Conservation (phyloP, 2,888 invertebrate genomes). For the Subacronicta megacephala region DNA sequence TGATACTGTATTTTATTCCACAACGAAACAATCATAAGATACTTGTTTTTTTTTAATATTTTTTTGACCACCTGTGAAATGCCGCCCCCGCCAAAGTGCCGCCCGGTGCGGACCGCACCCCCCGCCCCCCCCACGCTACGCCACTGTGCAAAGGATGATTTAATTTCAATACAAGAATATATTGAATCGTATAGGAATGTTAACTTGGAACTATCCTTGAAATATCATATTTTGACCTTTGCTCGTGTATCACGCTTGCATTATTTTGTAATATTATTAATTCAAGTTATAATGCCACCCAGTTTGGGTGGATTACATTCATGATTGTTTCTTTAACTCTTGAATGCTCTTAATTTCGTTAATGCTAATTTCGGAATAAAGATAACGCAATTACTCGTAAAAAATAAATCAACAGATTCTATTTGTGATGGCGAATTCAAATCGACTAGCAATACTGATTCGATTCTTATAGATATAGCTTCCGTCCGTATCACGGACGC, state of each 20-base stretch:
- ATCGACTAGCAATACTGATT: slow-evolving; percentile 22
- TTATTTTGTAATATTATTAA: slow-evolving; percentile 9
- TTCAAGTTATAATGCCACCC: slow-evolving; percentile 4
- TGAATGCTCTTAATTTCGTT: slow-evolving; percentile 21
- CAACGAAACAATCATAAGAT: too few species aligned
- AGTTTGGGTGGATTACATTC: slow-evolving; percentile 15
- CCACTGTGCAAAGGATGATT: slow-evolving; percentile 1
- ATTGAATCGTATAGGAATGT: neutral
- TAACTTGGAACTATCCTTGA: slow-evolving; percentile 30
- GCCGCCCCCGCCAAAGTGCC: too few species aligned
- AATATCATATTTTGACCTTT: slow-evolving; percentile 37
- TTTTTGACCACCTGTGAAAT: too few species aligned
- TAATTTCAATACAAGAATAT: slow-evolving; percentile 8
- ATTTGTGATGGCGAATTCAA: slow-evolving; percentile 40
- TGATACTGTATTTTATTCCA: too few species aligned
- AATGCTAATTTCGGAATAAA: slow-evolving; percentile 53
- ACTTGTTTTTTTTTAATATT: too few species aligned
- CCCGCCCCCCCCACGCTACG: too few species aligned
- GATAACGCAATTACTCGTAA: slow-evolving; percentile 46
- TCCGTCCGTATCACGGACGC: slow-evolving; percentile 6
- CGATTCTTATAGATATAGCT: slow-evolving; percentile 25
- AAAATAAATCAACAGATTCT: slow-evolving; percentile 34
- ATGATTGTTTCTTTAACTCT: slow-evolving; percentile 12
- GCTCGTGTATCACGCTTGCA: slow-evolving; percentile 28
- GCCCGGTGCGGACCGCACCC: too few species aligned